Base-by-base conservation (phyloP, 1,140 invertebrate species). In the Macrobrachium rosenbergii region DNA sequence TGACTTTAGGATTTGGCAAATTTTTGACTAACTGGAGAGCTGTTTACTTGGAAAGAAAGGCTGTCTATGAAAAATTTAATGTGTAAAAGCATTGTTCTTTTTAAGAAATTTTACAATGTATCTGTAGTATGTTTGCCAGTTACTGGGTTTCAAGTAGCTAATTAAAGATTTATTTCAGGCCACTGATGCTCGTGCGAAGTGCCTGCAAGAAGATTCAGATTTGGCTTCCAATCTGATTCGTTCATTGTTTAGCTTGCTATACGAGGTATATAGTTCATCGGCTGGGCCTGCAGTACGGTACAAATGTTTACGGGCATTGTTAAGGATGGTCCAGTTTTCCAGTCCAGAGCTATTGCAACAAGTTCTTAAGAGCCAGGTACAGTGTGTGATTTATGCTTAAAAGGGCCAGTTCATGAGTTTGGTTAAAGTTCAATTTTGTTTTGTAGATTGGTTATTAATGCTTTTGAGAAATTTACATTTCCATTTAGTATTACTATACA, bases 201-300 rank as follows among this genome's bases (percentile, higher is more conserved):
- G 95, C 80, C 89, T 94, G 19, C 92, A 94, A 88, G 94, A 94
- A 91, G 94, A 96, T 90, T 93, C 94, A 43, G 94, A 95, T 45
- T 92, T 96, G 75, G 95, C 95, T 11, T 94, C 95, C 10, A 94
- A 94, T 60, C 98, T 98, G 91, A 96, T 98, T 89, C 94, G 96
- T 91, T 96, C 97, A 37, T 93, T 99, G 82, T 98, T 99, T 93
- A 96, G 96, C 67, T 92, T 94, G 14, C 80, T 91, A 21, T 90
- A 89, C 92, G 98, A 99, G 93, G 98, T 99, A 37, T 99, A 99
- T 92, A 98, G 97, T 91, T 98, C 97, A 89, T 98, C 97, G 37
- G 98, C 98, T 82, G 98, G 98, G 10, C 98, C 98, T n/a, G 97
- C 98, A 81, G 97, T 99, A 17, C 95, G 98, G 90, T 98, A 98